A percentile compares a stretch with the other conserved stretches of the same genome.
These are phyloP conservation scores for Sphenopsis melanotis DNA, from an alignment of 2,797 vertebrate genomes.

Conservation along the genomic window DNA sequence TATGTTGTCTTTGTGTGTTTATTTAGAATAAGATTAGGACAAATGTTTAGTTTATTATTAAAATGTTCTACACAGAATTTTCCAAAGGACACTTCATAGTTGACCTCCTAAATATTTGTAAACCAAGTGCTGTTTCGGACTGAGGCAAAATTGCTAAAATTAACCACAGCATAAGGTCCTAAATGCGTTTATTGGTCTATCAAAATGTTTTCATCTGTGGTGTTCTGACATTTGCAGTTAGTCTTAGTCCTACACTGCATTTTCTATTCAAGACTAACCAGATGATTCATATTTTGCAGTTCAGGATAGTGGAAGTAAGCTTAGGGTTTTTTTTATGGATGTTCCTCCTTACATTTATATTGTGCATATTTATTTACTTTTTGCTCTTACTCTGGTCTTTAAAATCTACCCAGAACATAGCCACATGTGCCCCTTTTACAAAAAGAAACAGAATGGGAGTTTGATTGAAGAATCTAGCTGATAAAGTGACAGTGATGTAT, in stretches of 20 bases:
- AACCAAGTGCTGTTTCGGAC: constrained; percentile 1
- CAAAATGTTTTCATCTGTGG: not conserved
- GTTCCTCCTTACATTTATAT: not conserved
- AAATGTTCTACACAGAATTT: not conserved
- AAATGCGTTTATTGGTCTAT: not conserved
- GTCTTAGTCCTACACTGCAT: not conserved
- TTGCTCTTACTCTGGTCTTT: not conserved
- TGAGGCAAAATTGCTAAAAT: constrained; percentile 17
- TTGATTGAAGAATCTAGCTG: not conserved
- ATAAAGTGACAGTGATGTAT: not conserved
- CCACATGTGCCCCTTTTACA: not conserved
- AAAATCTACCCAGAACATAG: not conserved
- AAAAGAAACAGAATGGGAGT: not conserved
- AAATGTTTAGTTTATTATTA: constrained; percentile 41
- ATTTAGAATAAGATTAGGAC: constrained; percentile 23
- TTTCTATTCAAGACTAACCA: not conserved
- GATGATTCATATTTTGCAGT: not conserved
- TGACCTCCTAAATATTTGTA: constrained; percentile 50
- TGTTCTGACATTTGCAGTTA: not conserved
- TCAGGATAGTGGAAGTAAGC: not conserved
- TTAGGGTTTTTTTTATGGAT: not conserved
- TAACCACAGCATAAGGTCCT: not conserved
- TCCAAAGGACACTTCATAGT: not conserved
- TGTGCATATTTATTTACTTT: not conserved
- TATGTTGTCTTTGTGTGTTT: not conserved